Evolutionary conservation across 2,888 invertebrate genomes (phyloP).

Genomic region (Calameuta pallipes): DNA sequence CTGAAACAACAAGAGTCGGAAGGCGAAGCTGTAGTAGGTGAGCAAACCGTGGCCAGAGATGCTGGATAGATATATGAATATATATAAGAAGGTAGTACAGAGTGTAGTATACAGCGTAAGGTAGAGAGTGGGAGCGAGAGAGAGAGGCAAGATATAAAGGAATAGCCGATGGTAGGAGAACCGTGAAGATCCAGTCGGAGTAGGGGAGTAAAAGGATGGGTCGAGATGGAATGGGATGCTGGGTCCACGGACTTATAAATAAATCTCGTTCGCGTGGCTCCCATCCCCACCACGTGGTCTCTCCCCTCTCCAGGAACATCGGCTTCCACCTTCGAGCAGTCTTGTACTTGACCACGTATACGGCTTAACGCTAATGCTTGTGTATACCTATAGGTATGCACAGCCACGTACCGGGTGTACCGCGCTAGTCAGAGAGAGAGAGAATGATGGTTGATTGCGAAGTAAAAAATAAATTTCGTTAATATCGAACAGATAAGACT

Average conservation of each 20-base stretch:
- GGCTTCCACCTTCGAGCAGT: neutral
- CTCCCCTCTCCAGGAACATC: conserved; percentile 10
- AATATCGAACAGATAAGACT: neutral
- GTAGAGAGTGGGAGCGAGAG: neutral
- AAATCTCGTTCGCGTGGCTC: conserved; percentile 67
- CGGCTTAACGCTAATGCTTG: neutral
- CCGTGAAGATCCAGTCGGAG: conserved; percentile 19
- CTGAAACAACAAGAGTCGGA: conserved; percentile 2
- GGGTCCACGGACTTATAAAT: conserved; percentile 62
- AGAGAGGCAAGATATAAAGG: conserved; percentile 21
- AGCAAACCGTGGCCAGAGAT: neutral
- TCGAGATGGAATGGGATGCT: conserved; percentile 19
- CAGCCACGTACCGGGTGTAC: neutral
- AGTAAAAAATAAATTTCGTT: too few relatives aligned
- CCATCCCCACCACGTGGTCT: conserved; percentile 51
- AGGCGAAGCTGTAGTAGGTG: neutral
- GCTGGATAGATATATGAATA: neutral
- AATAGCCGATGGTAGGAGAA: conserved; percentile 30
- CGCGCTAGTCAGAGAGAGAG: neutral
- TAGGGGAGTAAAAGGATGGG: conserved; percentile 6
- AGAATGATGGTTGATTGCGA: too few relatives aligned
- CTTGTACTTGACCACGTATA: neutral
- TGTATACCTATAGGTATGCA: neutral
- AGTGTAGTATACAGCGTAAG: conserved; percentile 13
- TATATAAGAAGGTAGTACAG: neutral